Evolutionary conservation across 2,797 vertebrate genomes (phyloP).

Genomic region (Parotocinclus haroldoi): DNA sequence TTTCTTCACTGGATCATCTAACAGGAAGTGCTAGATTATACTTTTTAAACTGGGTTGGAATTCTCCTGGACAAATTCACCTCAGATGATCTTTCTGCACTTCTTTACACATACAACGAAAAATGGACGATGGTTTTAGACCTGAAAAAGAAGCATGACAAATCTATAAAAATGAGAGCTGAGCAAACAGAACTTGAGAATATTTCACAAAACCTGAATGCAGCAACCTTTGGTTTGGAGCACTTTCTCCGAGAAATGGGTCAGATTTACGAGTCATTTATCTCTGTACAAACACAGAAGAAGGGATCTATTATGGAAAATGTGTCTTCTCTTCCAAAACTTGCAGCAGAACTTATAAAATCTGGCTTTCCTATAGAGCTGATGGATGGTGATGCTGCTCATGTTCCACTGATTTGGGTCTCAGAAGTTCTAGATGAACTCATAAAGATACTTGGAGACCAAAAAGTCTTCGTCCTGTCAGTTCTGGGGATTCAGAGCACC

Average conservation of each 20-base stretch:
- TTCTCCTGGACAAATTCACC: conserved; percentile 43
- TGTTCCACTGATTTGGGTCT: conserved; percentile 55
- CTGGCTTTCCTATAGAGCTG: conserved; percentile 68
- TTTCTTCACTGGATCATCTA: conserved; percentile 23
- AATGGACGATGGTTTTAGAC: too few relatives aligned
- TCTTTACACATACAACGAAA: conserved; percentile 30
- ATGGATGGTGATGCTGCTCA: conserved; percentile 75
- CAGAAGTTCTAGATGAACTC: conserved; percentile 63
- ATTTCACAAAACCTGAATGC: conserved; percentile 58
- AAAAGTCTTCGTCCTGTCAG: conserved; percentile 70
- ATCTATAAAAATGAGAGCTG: not conserved
- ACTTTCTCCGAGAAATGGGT: conserved; percentile 68
- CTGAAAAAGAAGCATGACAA: too few relatives aligned
- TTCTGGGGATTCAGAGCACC: conserved; percentile 72
- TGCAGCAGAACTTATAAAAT: conserved; percentile 68
- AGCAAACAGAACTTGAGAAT: conserved; percentile 45
- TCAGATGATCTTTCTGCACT: conserved; percentile 30
- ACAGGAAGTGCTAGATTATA: conserved; percentile 45
- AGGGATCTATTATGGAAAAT: not conserved
- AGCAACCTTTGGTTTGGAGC: conserved; percentile 65
- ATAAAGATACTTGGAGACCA: conserved; percentile 63
- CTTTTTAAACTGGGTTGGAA: conserved; percentile 66
- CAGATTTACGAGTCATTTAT: conserved; percentile 66
- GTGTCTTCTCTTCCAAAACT: conserved; percentile 59
- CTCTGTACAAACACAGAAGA: not conserved